These are phyloP conservation scores for Heterotis niloticus DNA, from an alignment of 2,113 vertebrate species.

Conservation along the genomic window DNA sequence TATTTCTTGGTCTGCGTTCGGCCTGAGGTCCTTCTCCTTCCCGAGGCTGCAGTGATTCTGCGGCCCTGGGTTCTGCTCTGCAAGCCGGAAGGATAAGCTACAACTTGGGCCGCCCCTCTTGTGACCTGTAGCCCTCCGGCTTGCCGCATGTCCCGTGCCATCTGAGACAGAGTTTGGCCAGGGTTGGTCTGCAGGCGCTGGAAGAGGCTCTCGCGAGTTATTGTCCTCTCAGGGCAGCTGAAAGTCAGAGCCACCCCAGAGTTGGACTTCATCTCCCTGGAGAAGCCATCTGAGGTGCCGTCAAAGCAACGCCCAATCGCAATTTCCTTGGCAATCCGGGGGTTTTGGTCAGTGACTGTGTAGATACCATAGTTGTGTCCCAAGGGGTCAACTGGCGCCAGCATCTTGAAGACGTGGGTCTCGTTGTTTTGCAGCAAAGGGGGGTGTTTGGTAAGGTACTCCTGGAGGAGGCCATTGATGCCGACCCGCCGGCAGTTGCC, in stretches of 20 bases:
- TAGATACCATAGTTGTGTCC: constrained; percentile 99
- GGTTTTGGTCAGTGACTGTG: constrained; percentile 94
- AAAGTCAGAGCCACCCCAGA: constrained; percentile 81
- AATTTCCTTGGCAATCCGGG: constrained; percentile 88
- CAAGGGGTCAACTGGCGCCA: constrained; percentile 85
- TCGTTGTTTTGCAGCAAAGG: constrained; percentile 70
- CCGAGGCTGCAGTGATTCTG: constrained; percentile 45
- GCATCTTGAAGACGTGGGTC: constrained; percentile 75
- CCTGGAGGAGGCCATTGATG: constrained; percentile 74
- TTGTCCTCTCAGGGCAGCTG: constrained; percentile 75
- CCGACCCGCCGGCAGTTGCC: constrained; percentile 76
- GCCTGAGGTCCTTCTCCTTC: constrained; percentile 49
- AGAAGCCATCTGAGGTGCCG: constrained; percentile 92
- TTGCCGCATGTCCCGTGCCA: constrained; percentile 80
- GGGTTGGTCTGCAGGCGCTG: constrained; percentile 84
- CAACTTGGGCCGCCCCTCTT: constrained; percentile 60
- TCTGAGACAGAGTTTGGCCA: constrained; percentile 69
- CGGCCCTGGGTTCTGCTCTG: constrained; percentile 49
- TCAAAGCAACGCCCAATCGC: constrained; percentile 96
- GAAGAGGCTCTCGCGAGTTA: constrained; percentile 79
- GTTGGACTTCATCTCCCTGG: constrained; percentile 83
- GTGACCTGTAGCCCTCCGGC: constrained; percentile 54
- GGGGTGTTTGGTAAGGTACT: constrained; percentile 84
- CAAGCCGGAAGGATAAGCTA: constrained; percentile 65
- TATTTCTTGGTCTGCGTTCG: constrained; percentile 56